A percentile compares a stretch with the other conserved stretches of the same genome.
Evolutionary conservation across 2,888 invertebrate genomes (phyloP).

Genomic region (Mythimna vitellina): DNA sequence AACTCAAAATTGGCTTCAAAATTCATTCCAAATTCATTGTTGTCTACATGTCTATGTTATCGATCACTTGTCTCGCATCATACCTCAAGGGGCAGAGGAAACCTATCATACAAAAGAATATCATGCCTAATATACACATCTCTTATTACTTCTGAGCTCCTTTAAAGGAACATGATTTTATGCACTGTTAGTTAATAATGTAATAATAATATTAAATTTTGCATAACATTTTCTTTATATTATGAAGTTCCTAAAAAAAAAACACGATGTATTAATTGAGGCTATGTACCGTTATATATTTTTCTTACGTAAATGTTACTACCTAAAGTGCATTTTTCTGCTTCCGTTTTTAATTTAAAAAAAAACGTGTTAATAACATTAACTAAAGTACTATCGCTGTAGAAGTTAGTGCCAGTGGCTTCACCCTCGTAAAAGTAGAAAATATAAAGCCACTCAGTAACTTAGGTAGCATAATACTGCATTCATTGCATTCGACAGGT

Average conservation of each 20-base stretch:
- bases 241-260: too few relatives aligned
- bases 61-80: constrained; percentile 36
- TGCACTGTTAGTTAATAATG: background rate
- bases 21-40: constrained; percentile 59
- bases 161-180: background rate
- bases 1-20: constrained; percentile 47
- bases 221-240: too few relatives aligned
- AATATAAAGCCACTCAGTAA: too few relatives aligned
- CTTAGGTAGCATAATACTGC: too few relatives aligned
- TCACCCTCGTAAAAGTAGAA: too few relatives aligned
- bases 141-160: constrained; percentile 4
- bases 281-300: background rate
- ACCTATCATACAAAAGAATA: constrained; percentile 19
- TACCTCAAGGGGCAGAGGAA: constrained; percentile 19
- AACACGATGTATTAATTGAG: background rate
- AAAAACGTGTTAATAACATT: too few relatives aligned
- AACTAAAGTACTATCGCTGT: too few relatives aligned
- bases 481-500: too few relatives aligned
- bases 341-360: too few relatives aligned
- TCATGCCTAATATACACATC: constrained; percentile 7
- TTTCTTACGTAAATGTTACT: background rate
- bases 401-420: too few relatives aligned
- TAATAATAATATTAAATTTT: too few relatives aligned
- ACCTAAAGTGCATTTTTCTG: too few relatives aligned
- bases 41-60: background rate